Evolutionary conservation across 2,888 invertebrate species (phyloP), one percentile per base, ranked within the genome.

Genomic region (Drosophila meridionalis): DNA sequence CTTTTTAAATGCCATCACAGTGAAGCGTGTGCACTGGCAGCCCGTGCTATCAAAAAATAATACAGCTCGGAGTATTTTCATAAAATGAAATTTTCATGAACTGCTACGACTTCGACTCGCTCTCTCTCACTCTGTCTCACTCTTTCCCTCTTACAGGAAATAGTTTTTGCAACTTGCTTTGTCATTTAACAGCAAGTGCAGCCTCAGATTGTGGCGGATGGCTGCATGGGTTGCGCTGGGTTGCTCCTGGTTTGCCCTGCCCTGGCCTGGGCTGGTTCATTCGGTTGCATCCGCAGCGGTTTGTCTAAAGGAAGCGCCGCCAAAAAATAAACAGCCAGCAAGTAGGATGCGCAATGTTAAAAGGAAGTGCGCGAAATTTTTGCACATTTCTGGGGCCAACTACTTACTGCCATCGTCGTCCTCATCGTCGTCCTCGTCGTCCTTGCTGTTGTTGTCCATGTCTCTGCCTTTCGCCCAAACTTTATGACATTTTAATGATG

Each of bases 401-500:
- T 53, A 28, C 43, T 32, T 56, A 56, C 40, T 56, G 56, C 28
- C 40, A 47, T 58, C 48, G 30, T 38, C 12, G 4, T 43, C 20
- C 9, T 20, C 4, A 3, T 42, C 42, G 7, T 42, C 42, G 3
- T n/a, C n/a, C 6, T 14, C 6, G 40, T 6, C 40, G 40, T n/a
- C 6, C 36, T 20, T 20, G 52, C 30, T 55, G 36, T 28, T 66
- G 52, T 30, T 4, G 47, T 28, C 47, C 50, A n/a, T 50, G 50
- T 65, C 65, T 67, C 38, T 47, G 57, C 34, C 55, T 12, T 26
- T 38, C 53, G 36, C 53, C 65, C 45, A 60, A 82, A 80, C 73
- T 80, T 85, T 85, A 83, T 83, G 87, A 78, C 82, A 87, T 85
- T 87, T 87, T 87, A 87, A 87, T 87, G 86, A 87, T 87, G 85